A percentile compares a stretch with the other conserved stretches of the same genome.
phyloP scores from a whole-genome alignment of 2,888 invertebrate species.

The Agrochola macilenta region DNA sequence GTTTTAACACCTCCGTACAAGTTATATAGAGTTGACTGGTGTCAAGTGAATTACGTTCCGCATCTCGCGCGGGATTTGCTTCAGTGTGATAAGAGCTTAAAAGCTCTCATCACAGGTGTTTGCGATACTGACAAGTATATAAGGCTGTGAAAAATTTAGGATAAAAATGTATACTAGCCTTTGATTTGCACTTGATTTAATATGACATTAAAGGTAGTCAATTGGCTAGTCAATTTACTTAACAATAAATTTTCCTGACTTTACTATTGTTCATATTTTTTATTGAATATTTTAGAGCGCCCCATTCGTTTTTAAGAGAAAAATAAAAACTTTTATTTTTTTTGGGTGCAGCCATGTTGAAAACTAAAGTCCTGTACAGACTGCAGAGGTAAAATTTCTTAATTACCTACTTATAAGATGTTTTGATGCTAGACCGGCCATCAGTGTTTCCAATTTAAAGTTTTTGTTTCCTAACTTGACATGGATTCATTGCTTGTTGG shows the following conservation, averaged over 20 bases:
- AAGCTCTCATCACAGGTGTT: not conserved
- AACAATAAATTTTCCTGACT: not conserved
- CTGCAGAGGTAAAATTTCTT: conserved; percentile 25
- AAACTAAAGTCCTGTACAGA: conserved; percentile 12
- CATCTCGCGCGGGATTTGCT: not conserved
- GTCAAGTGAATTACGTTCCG: not conserved
- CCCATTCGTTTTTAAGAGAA: not conserved
- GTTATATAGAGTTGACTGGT: no score
- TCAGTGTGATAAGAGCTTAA: not conserved
- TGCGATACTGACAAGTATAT: not conserved
- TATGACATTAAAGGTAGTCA: not conserved
- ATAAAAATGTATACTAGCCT: not conserved
- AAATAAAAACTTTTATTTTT: conserved; percentile 15
- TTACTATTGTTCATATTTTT: not conserved
- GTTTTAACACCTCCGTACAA: not conserved
- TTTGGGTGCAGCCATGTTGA: conserved; percentile 19
- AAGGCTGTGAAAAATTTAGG: not conserved
- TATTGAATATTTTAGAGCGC: not conserved
- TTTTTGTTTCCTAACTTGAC: not conserved
- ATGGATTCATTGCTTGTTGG: not conserved
- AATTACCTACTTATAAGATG: conserved; percentile 32
- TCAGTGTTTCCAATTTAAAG: not conserved
- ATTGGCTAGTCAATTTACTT: not conserved
- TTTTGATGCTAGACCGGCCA: conserved; percentile 6
- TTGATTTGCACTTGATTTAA: not conserved